Percentiles rank a stretch among this genome's conserved stretches.
phyloP scores from a whole-genome alignment of 92 coral and sea anemone species.

The Parazoanthus atlanticus region DNA sequence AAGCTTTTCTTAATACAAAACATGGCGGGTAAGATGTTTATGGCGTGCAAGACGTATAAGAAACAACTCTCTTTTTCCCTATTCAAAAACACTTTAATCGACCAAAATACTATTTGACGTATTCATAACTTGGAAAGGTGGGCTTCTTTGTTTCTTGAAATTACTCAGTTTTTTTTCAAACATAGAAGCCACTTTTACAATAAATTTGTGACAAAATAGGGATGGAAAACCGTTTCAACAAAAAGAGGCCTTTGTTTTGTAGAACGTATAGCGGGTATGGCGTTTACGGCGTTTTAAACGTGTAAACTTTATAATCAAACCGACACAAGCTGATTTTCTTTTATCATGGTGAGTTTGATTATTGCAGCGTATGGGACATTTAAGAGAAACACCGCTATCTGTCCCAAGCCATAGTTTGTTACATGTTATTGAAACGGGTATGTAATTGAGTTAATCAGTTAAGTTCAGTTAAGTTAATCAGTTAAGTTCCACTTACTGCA shows the following conservation, averaged over 20 bases:
- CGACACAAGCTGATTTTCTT: not conserved
- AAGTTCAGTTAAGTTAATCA: conserved; percentile 6
- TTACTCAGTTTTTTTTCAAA: too few species aligned
- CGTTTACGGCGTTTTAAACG: not conserved
- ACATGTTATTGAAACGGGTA: not conserved
- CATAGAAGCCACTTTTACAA: not conserved
- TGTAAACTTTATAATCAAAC: not conserved
- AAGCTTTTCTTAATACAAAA: not conserved
- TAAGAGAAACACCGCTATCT: not conserved
- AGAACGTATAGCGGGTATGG: not conserved
- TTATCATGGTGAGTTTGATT: not conserved
- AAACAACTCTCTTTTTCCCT: not conserved
- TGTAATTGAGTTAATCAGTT: not conserved
- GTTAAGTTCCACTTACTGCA: not conserved
- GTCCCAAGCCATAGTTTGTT: not conserved
- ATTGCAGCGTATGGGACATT: not conserved
- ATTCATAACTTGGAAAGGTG: too few species aligned
- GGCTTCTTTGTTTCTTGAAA: too few species aligned
- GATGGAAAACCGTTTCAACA: not conserved
- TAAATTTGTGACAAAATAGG: not conserved
- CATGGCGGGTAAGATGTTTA: not conserved
- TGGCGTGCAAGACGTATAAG: not conserved
- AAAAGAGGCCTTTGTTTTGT: not conserved
- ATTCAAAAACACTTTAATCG: not conserved
- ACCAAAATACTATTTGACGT: too few species aligned